phyloP scores from a whole-genome alignment of 2,113 vertebrate species.

The Cephalophus harveyi region DNA sequence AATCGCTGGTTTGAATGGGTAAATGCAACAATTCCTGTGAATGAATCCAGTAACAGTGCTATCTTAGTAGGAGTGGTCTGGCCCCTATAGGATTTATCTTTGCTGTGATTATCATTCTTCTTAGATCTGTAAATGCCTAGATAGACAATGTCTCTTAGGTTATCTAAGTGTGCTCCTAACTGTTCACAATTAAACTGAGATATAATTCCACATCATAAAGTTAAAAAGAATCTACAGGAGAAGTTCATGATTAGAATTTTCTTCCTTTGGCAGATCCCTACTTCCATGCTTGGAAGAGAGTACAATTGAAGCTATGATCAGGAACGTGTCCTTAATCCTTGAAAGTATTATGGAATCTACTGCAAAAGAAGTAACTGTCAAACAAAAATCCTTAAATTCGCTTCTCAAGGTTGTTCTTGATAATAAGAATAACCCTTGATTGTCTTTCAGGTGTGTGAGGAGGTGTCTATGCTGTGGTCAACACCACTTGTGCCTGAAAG shows the following conservation, averaged over 20 bases:
- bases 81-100: background rate
- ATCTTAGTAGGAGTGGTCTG: background rate
- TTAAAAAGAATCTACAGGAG: background rate
- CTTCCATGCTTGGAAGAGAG: background rate
- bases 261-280: background rate
- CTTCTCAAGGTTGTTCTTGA: background rate
- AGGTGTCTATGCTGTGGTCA: background rate
- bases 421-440: background rate
- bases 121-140: background rate
- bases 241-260: background rate
- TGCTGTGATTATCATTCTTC: background rate
- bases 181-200: background rate
- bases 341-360: background rate
- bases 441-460: background rate
- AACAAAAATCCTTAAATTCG: background rate
- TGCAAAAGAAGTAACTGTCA: background rate
- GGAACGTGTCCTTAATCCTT: background rate
- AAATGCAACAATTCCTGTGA: background rate
- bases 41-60: background rate
- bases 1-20: background rate
- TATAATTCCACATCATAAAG: background rate
- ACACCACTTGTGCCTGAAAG: background rate
- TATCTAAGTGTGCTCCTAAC: background rate
- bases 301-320: background rate
- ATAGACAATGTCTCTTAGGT: background rate